Conservation (phyloP, 2,888 invertebrate species). For the Torymus tubicola region DNA sequence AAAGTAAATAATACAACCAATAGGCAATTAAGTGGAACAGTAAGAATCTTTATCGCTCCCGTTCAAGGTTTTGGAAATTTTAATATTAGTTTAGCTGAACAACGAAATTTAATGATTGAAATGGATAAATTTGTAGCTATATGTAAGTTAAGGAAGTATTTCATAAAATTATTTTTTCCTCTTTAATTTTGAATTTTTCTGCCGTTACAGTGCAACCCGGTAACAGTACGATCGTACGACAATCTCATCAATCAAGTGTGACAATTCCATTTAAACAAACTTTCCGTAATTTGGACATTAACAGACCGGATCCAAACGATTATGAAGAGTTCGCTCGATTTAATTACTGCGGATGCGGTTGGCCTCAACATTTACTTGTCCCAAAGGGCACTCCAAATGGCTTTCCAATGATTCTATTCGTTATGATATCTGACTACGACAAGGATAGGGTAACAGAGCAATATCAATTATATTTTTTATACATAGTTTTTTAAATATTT, state of each 20-base stretch:
- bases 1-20: slow-evolving; percentile 80
- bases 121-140: slow-evolving; percentile 83
- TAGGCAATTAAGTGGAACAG: slow-evolving; percentile 79
- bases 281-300: slow-evolving; percentile 83
- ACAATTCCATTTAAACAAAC: slow-evolving; percentile 90
- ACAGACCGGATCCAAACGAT: slow-evolving; percentile 78
- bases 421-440: slow-evolving; percentile 84
- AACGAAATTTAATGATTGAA: slow-evolving; percentile 83
- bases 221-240: slow-evolving; percentile 81
- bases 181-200: too few relatives aligned
- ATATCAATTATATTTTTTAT: too few relatives aligned
- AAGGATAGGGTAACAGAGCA: too few relatives aligned
- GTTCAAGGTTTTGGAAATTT: slow-evolving; percentile 81
- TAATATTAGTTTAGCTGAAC: slow-evolving; percentile 80
- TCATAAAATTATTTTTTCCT: slow-evolving; percentile 62
- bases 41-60: slow-evolving; percentile 85
- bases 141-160: slow-evolving; percentile 77
- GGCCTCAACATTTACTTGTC: slow-evolving; percentile 88
- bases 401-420: slow-evolving; percentile 83
- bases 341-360: slow-evolving; percentile 92
- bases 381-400: slow-evolving; percentile 83
- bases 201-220: slow-evolving; percentile 81
- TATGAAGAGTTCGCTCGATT: slow-evolving; percentile 79
- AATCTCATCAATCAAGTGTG: slow-evolving; percentile 85
- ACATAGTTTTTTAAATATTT: too few relatives aligned